Evolutionary conservation across 92 coral and sea anemone genomes (phyloP).

Genomic region (Porites divaricata): DNA sequence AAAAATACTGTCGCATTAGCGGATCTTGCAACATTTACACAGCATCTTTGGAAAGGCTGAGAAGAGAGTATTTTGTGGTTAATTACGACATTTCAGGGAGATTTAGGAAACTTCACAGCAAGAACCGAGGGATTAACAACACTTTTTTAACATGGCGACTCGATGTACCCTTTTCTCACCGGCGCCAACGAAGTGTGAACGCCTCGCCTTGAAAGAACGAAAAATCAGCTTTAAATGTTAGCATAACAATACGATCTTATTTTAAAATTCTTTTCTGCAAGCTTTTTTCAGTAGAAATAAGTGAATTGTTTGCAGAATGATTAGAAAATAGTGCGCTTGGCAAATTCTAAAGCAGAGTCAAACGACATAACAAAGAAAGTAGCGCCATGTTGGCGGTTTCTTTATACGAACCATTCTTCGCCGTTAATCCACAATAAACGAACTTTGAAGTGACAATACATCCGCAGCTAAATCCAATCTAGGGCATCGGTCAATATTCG

Average conservation of each 20-base stretch:
- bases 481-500: neutral
- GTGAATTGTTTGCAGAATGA: conserved; percentile 9
- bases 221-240: conserved; percentile 13
- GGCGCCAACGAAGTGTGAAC: conserved; percentile 74
- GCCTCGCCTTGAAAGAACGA: conserved; percentile 32
- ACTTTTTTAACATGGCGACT: conserved; percentile 80
- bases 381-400: conserved; percentile 44
- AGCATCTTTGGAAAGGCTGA: conserved; percentile 26
- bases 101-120: conserved; percentile 52
- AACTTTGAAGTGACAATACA: conserved; percentile 12
- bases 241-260: conserved; percentile 53
- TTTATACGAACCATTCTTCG: conserved; percentile 19
- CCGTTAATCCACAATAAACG: conserved; percentile 32
- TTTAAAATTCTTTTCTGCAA: neutral
- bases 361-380: conserved; percentile 34
- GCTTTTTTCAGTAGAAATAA: conserved; percentile 1
- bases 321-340: conserved; percentile 5
- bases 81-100: conserved; percentile 34
- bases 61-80: conserved; percentile 49
- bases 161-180: conserved; percentile 7
- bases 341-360: conserved; percentile 10
- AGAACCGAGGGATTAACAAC: conserved; percentile 79
- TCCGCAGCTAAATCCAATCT: neutral
- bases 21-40: conserved; percentile 7
- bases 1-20: conserved; percentile 15